A percentile compares a stretch with the other conserved stretches of the same genome.
phyloP scores from a whole-genome alignment of 2,888 invertebrate genomes.

The Leucoma salicis region DNA sequence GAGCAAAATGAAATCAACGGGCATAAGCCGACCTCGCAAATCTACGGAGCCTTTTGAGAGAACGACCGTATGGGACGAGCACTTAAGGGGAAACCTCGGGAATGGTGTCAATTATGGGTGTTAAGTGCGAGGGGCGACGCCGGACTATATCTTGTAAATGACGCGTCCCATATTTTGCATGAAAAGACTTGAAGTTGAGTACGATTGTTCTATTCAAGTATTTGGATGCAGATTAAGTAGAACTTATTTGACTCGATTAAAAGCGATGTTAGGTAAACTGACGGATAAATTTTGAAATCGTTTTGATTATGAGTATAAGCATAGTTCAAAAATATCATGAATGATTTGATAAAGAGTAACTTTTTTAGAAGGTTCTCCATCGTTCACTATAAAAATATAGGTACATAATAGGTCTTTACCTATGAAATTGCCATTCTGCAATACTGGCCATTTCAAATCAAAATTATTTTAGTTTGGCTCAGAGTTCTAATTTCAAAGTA shows the following conservation, averaged over 20 bases:
- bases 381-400: too few species aligned
- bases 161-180: conserved; percentile 41
- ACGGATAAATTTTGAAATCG: background rate
- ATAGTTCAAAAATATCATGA: too few species aligned
- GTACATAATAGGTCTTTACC: too few species aligned
- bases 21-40: conserved; percentile 76
- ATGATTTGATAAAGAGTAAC: too few species aligned
- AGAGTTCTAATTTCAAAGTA: too few species aligned
- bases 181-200: conserved; percentile 30
- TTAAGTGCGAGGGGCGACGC: conserved; percentile 62
- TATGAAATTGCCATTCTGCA: too few species aligned
- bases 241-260: background rate
- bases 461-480: too few species aligned
- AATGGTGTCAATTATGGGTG: conserved; percentile 80
- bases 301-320: background rate
- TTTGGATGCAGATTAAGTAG: conserved; percentile 1
- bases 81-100: conserved; percentile 67
- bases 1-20: conserved; percentile 74
- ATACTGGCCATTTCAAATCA: too few species aligned
- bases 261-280: background rate
- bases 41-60: conserved; percentile 66
- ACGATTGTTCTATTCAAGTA: conserved; percentile 14
- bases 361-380: too few species aligned
- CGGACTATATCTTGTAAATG: conserved; percentile 30
- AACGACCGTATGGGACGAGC: conserved; percentile 57